phyloP scores from a whole-genome alignment of 2,797 vertebrate species.

The Parambassis ranga region DNA sequence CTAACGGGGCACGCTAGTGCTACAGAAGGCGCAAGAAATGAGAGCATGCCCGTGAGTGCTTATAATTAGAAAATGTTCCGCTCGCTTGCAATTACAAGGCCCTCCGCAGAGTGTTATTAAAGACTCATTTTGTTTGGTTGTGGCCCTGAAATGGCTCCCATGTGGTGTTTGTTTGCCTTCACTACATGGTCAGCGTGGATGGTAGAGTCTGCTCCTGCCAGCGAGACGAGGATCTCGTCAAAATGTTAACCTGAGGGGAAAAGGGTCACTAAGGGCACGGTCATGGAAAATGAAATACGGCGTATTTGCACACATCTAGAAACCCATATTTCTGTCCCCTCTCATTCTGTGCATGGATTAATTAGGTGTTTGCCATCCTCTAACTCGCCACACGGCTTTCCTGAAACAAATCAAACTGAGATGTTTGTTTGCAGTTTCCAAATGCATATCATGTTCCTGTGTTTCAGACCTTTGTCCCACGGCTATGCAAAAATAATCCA shows the following conservation, averaged over 20 bases:
- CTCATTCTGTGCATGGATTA: not conserved
- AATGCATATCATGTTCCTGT: not conserved
- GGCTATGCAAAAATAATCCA: constrained; percentile 30
- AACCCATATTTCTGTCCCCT: not conserved
- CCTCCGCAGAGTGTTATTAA: constrained; percentile 59
- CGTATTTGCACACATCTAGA: not conserved
- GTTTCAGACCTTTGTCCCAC: constrained; percentile 4
- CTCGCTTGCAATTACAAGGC: constrained; percentile 50
- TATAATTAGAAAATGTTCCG: constrained; percentile 62
- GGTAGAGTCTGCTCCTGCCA: constrained; percentile 3
- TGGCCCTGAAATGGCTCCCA: constrained; percentile 55
- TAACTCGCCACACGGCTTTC: not conserved
- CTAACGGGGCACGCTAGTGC: constrained; percentile 23
- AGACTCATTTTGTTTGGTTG: constrained; percentile 42
- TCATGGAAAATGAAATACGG: constrained; percentile 9
- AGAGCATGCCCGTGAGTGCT: constrained; percentile 22
- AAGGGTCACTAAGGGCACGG: constrained; percentile 3
- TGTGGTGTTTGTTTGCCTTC: constrained; percentile 53
- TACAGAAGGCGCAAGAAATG: constrained; percentile 18
- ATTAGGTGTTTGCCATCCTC: not conserved
- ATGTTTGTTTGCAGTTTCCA: not conserved
- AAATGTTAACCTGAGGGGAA: constrained; percentile 8
- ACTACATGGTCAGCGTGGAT: constrained; percentile 6
- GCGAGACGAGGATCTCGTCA: not conserved
- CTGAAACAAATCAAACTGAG: constrained; percentile 14